These are phyloP conservation scores for Glaucopsyche alexis DNA, from an alignment of 2,888 invertebrate genomes.

Conservation along the genomic window DNA sequence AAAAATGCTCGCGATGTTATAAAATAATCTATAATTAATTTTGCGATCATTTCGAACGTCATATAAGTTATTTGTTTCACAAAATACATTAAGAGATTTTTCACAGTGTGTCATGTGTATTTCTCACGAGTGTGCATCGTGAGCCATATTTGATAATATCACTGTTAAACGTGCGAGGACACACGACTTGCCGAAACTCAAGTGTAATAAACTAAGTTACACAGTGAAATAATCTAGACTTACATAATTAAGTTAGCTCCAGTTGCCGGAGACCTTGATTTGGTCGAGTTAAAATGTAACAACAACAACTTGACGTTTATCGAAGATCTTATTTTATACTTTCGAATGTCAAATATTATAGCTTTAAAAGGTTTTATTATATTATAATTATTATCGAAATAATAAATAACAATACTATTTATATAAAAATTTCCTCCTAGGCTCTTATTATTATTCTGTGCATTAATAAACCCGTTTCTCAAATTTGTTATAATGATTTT, in stretches of 20 bases:
- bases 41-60: neutral
- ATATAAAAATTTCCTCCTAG: too few relatives aligned
- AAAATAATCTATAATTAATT: too few relatives aligned
- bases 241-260: neutral
- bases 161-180: constrained; percentile 54
- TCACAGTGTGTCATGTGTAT: constrained; percentile 14
- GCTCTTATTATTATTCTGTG: too few relatives aligned
- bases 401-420: neutral
- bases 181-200: constrained; percentile 40
- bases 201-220: constrained; percentile 30
- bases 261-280: neutral
- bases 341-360: neutral
- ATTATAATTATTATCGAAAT: neutral
- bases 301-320: neutral
- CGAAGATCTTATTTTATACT: neutral
- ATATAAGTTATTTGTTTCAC: neutral
- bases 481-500: too few relatives aligned
- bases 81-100: neutral
- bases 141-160: constrained; percentile 61
- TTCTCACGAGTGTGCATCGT: constrained; percentile 47
- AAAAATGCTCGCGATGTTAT: too few relatives aligned
- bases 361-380: neutral
- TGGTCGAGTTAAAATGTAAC: neutral
- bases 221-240: neutral
- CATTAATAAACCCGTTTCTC: too few relatives aligned